These are phyloP conservation scores for Dipodomys stephensi DNA, from an alignment of 2,113 vertebrate genomes.

Conservation along the genomic window DNA sequence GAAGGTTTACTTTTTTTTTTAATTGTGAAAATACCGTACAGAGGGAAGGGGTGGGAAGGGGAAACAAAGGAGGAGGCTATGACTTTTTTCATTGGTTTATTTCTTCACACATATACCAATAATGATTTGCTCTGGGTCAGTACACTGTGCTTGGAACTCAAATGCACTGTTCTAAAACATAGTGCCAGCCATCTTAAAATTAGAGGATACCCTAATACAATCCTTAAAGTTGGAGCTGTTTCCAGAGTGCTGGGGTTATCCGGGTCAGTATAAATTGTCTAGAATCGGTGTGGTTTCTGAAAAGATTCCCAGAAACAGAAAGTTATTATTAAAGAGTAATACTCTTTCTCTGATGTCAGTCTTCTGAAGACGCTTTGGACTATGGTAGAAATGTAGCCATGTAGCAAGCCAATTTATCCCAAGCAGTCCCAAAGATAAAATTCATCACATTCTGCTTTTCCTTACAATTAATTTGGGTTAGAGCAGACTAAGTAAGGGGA, in stretches of 20 bases:
- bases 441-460: background rate
- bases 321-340: background rate
- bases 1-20: background rate
- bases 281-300: background rate
- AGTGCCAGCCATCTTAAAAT: background rate
- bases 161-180: background rate
- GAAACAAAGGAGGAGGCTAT: background rate
- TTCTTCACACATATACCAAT: background rate
- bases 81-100: background rate
- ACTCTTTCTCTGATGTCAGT: constrained; percentile 30
- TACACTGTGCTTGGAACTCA: background rate
- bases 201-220: background rate
- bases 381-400: background rate
- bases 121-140: background rate
- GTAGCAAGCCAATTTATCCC: background rate
- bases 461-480: background rate
- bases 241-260: background rate
- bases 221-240: background rate
- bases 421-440: background rate
- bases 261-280: background rate
- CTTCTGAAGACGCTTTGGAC: background rate
- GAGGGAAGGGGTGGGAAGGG: too few relatives aligned
- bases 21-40: too few relatives aligned
- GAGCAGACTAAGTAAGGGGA: background rate
- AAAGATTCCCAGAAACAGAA: background rate